Conservation (phyloP, 2,113 vertebrate genomes). For the Centrocercus urophasianus region DNA sequence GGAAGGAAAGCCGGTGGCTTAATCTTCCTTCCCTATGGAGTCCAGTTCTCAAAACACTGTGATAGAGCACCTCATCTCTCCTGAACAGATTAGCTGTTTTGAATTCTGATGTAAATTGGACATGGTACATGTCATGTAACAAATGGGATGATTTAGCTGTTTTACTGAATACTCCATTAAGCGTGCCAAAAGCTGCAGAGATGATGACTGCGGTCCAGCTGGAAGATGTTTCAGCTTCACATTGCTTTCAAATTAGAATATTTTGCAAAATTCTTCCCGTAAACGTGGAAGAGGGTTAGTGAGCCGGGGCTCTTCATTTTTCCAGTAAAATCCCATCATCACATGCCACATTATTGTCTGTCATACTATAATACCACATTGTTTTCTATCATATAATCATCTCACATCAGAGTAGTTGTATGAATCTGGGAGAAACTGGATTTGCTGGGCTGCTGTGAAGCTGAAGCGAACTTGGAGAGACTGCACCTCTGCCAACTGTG, state of each 20-base stretch:
- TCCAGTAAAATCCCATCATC: not conserved
- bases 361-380: not conserved
- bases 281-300: conserved; percentile 17
- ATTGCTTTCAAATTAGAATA: conserved; percentile 51
- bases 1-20: not conserved
- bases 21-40: not conserved
- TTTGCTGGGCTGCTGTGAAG: not conserved
- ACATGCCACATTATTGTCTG: rapidly evolving
- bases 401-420: not conserved
- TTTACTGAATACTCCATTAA: not conserved
- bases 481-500: not conserved
- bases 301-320: not conserved
- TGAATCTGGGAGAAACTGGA: not conserved
- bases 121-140: not conserved
- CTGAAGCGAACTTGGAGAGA: not conserved
- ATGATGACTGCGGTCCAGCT: conserved; percentile 30
- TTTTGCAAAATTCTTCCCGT: conserved; percentile 32
- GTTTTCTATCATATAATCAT: not conserved
- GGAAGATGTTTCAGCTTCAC: conserved; percentile 46
- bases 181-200: conserved; percentile 32
- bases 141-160: conserved; percentile 28
- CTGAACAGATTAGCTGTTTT: not conserved
- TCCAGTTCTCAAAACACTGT: not conserved
- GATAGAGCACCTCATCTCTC: not conserved
- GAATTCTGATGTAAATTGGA: not conserved